Conservation (phyloP, 92 coral and sea anemone species). For the Diadumene lineata region DNA sequence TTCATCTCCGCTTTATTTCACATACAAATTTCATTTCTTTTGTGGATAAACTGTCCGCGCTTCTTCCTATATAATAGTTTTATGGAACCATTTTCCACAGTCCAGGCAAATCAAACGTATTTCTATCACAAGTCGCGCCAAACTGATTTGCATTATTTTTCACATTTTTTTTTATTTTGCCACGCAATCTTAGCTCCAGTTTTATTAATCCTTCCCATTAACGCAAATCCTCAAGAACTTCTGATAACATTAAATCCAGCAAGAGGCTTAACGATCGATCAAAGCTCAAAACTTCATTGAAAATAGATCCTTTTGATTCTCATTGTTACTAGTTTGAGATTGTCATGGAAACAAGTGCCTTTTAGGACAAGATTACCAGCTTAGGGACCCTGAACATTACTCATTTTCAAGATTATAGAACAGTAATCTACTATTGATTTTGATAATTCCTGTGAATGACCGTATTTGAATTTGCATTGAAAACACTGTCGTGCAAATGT, state of each 20-base stretch:
- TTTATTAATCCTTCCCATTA: neutral
- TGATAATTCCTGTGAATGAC: too few relatives aligned
- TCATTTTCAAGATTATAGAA: neutral
- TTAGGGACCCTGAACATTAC: neutral
- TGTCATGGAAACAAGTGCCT: slow-evolving; percentile 12
- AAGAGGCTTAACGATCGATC: slow-evolving; percentile 4
- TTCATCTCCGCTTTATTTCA: too few relatives aligned
- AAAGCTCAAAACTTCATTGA: neutral
- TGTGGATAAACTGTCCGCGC: too few relatives aligned
- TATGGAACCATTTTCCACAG: too few relatives aligned
- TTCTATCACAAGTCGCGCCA: too few relatives aligned
- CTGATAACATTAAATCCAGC: neutral
- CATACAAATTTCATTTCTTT: too few relatives aligned
- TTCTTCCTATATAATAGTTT: too few relatives aligned
- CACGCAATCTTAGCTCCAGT: neutral
- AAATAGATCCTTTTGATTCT: too few relatives aligned
- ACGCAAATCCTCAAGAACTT: neutral
- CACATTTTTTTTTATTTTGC: too few relatives aligned
- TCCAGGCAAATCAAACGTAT: too few relatives aligned
- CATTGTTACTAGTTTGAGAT: slow-evolving; percentile 5
- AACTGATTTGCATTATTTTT: too few relatives aligned
- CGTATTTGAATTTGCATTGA: too few relatives aligned
- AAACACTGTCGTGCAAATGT: neutral
- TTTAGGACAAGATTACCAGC: neutral
- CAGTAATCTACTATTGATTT: neutral